phyloP scores from a whole-genome alignment of 1,140 invertebrate genomes.

The Pemphigus obesinymphae region DNA sequence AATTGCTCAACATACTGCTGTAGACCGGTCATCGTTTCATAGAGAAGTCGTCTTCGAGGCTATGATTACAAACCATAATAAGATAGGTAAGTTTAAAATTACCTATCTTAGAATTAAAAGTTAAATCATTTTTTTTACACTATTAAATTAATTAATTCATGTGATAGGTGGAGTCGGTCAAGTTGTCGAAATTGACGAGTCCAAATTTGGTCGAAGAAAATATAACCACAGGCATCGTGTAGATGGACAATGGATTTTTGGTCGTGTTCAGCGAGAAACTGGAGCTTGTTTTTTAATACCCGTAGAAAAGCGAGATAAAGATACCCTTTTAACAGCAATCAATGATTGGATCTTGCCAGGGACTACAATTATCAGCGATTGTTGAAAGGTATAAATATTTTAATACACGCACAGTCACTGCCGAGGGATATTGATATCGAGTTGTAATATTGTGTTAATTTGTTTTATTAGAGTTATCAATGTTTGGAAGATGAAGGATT shows the following conservation, averaged over 20 bases:
- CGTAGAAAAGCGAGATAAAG: not conserved
- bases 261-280: not conserved
- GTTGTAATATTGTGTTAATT: not conserved
- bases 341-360: slow-evolving; percentile 46
- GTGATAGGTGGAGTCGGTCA: not conserved
- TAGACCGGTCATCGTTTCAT: not conserved
- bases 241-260: slow-evolving; percentile 15
- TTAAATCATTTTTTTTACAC: not conserved
- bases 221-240: not conserved
- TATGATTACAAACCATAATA: not conserved
- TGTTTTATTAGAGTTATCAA: not conserved
- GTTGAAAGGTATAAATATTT: slow-evolving; percentile 46
- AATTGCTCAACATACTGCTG: not conserved
- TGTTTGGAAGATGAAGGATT: slow-evolving; percentile 34
- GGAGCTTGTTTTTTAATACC: not conserved
- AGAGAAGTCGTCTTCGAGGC: not conserved
- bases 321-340: slow-evolving; percentile 42
- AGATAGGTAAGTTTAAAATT: not conserved
- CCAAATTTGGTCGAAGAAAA: slow-evolving; percentile 17
- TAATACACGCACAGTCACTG: not conserved
- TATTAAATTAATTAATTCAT: too few species aligned
- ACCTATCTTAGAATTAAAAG: too few species aligned
- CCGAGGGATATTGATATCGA: not conserved
- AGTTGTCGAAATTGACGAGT: too few species aligned
- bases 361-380: slow-evolving; percentile 48